Conservation (phyloP, 1,140 invertebrate genomes). For the Patella vulgata region DNA sequence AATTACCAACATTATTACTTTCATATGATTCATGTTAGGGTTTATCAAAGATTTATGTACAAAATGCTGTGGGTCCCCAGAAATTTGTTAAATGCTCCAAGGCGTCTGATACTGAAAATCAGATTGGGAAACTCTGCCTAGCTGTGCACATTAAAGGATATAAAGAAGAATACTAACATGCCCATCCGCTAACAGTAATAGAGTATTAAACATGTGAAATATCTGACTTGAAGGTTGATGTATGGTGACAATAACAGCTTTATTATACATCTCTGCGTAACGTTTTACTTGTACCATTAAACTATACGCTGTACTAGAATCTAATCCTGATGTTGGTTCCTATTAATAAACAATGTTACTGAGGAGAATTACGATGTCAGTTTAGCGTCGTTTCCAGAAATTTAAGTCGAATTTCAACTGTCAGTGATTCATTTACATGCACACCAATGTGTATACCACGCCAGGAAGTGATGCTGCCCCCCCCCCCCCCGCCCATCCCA, state of each 20-base stretch:
- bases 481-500: no score
- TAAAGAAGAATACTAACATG: slow-evolving; percentile 59
- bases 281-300: slow-evolving; percentile 80
- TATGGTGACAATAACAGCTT: slow-evolving; percentile 84
- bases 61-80: no score
- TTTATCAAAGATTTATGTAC: no score
- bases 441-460: no score
- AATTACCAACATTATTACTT: no score
- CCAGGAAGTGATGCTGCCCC: no score
- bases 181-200: slow-evolving; percentile 81
- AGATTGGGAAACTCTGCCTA: no score
- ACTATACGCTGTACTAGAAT: slow-evolving; percentile 83
- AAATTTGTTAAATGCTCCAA: no score
- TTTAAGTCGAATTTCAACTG: neutral
- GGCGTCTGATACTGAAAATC: no score
- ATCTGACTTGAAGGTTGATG: slow-evolving; percentile 90
- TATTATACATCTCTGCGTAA: slow-evolving; percentile 79
- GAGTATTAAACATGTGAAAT: slow-evolving; percentile 86
- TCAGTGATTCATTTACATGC: no score
- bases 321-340: slow-evolving; percentile 88
- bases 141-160: neutral
- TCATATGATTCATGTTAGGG: no score
- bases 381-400: neutral
- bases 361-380: neutral
- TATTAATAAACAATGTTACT: slow-evolving; percentile 56